phyloP scores from a whole-genome alignment of 2,113 vertebrate genomes.

The Platysternon megacephalum region DNA sequence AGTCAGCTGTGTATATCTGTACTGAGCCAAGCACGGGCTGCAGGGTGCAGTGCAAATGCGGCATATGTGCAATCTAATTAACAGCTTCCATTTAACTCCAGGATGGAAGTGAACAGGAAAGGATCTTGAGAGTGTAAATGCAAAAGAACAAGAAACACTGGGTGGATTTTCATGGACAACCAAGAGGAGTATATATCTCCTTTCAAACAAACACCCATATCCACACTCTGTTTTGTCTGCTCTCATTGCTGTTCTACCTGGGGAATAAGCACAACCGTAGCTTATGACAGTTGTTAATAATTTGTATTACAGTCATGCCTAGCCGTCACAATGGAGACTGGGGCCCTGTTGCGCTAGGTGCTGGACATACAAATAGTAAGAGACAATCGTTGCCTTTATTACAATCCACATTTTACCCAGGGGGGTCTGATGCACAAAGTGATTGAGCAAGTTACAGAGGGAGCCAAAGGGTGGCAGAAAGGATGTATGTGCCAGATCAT shows the following conservation, averaged over 20 bases:
- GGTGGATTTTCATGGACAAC: rapidly evolving
- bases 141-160: not conserved
- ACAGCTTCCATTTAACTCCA: not conserved
- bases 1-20: rapidly evolving
- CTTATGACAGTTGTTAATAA: not conserved
- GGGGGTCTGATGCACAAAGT: not conserved
- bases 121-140: not conserved
- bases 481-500: not conserved
- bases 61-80: constrained; percentile 14
- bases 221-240: not conserved
- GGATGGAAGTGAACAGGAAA: not conserved
- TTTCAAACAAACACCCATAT: not conserved
- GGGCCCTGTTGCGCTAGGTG: not conserved
- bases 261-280: rapidly evolving
- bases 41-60: not conserved
- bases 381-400: too few relatives aligned
- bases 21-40: constrained; percentile 13
- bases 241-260: rapidly evolving
- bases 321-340: not conserved
- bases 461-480: not conserved
- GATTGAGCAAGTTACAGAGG: not conserved
- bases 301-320: too few relatives aligned
- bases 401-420: too few relatives aligned
- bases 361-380: too few relatives aligned
- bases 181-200: rapidly evolving